Conservation (phyloP, 2,888 invertebrate genomes). For the Tenthredo mesomela region DNA sequence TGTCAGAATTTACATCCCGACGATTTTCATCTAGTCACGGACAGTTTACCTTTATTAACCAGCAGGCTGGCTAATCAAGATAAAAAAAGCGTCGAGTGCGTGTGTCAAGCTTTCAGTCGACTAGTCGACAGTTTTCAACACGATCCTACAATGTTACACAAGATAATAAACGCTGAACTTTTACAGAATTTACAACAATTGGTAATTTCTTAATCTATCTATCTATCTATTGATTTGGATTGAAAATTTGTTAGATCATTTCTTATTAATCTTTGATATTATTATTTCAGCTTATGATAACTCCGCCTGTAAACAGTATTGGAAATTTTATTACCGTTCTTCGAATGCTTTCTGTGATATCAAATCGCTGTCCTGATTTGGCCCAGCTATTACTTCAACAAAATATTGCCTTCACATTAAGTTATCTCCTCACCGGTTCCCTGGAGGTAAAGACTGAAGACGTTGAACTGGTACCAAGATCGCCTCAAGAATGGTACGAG, state of each 20-base stretch:
- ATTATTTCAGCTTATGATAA: slow-evolving; percentile 88
- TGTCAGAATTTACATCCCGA: slow-evolving; percentile 96
- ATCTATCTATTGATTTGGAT: too few species aligned
- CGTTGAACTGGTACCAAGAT: slow-evolving; percentile 93
- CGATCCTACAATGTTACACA: slow-evolving; percentile 93
- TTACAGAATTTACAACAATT: slow-evolving; percentile 96
- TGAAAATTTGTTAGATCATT: neutral
- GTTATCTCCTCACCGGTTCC: slow-evolving; percentile 96
- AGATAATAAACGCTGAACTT: slow-evolving; percentile 95
- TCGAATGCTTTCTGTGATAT: slow-evolving; percentile 97
- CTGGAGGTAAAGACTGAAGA: slow-evolving; percentile 82
- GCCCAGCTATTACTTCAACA: slow-evolving; percentile 95
- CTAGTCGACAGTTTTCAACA: slow-evolving; percentile 98
- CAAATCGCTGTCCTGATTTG: slow-evolving; percentile 95
- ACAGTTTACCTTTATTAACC: slow-evolving; percentile 92
- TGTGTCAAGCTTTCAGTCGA: slow-evolving; percentile 97
- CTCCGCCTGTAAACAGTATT: slow-evolving; percentile 96
- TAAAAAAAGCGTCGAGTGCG: slow-evolving; percentile 98
- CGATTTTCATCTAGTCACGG: slow-evolving; percentile 95
- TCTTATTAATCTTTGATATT: too few species aligned
- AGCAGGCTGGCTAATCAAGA: slow-evolving; percentile 91
- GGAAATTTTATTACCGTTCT: slow-evolving; percentile 98
- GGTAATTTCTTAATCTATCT: too few species aligned
- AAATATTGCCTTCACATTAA: slow-evolving; percentile 96
- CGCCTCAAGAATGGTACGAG: slow-evolving; percentile 98